phyloP scores from a whole-genome alignment of 2,888 invertebrate species.

The Seladonia tumulorum region DNA sequence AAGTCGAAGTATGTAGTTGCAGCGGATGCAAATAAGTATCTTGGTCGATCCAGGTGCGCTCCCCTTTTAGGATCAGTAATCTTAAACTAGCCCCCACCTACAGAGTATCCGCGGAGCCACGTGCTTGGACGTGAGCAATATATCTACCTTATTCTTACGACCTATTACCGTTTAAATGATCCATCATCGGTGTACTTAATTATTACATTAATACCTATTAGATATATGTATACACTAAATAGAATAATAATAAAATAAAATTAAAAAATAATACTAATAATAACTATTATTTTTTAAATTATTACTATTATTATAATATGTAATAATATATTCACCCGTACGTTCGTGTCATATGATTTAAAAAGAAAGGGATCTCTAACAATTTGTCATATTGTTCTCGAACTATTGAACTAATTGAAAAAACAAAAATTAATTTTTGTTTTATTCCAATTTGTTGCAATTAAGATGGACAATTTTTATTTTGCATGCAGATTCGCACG shows the following conservation, averaged over 20 bases:
- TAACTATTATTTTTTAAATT: too few relatives aligned
- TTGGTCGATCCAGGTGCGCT: conserved; percentile 65
- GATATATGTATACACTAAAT: too few relatives aligned
- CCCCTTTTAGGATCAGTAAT: conserved; percentile 69
- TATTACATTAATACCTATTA: not conserved
- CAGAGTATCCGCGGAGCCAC: conserved; percentile 44
- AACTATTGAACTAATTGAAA: too few relatives aligned
- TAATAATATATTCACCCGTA: too few relatives aligned
- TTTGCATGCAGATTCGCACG: too few relatives aligned
- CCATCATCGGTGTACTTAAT: conserved; percentile 4
- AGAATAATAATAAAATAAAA: not conserved
- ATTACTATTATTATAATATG: too few relatives aligned
- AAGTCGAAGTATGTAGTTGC: conserved; percentile 52
- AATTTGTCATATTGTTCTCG: not conserved
- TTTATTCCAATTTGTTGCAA: too few relatives aligned
- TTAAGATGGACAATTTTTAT: not conserved
- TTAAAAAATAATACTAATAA: not conserved
- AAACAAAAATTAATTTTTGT: too few relatives aligned
- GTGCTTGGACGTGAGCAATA: conserved; percentile 39
- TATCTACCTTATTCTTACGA: conserved; percentile 31
- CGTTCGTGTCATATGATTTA: too few relatives aligned
- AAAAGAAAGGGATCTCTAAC: too few relatives aligned
- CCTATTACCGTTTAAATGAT: conserved; percentile 10
- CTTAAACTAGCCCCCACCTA: conserved; percentile 59
- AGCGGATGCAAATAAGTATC: conserved; percentile 67